Conservation (phyloP, 2,888 invertebrate species). For the Ommatoiulus sabulosus region DNA sequence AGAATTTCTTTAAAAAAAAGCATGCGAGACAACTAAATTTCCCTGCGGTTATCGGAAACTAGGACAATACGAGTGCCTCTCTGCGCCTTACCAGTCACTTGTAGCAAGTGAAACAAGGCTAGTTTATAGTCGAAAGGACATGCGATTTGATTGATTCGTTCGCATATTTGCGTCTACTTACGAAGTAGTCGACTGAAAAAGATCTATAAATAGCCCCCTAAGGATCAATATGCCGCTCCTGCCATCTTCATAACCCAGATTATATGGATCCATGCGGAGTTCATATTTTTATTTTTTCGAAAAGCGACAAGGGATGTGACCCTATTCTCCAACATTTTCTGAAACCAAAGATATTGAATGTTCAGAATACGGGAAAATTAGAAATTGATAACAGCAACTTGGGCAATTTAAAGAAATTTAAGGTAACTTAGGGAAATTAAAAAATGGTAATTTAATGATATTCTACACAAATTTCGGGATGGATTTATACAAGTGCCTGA, state of each 20-base stretch:
- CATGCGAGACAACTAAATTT: background rate
- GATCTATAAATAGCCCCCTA: background rate
- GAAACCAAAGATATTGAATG: too few species aligned
- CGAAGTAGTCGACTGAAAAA: background rate
- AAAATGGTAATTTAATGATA: too few species aligned
- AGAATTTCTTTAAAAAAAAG: background rate
- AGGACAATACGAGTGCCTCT: background rate
- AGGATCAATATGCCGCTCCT: background rate
- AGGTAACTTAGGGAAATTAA: too few species aligned
- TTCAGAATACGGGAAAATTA: too few species aligned
- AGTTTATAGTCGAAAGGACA: background rate
- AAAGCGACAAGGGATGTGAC: too few species aligned
- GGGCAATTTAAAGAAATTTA: too few species aligned
- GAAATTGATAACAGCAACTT: too few species aligned
- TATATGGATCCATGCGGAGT: background rate
- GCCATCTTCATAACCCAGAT: background rate
- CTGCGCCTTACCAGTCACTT: background rate
- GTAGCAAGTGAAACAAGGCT: background rate
- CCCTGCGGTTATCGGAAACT: background rate
- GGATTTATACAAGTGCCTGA: too few species aligned
- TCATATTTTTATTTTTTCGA: too few species aligned
- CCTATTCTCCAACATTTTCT: too few species aligned
- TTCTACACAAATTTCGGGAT: too few species aligned
- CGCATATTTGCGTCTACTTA: background rate
- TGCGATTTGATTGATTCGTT: slow-evolving; percentile 25